Evolutionary conservation across 2,113 vertebrate species (phyloP).

Genomic region (Paracanthobrama guichenoti): DNA sequence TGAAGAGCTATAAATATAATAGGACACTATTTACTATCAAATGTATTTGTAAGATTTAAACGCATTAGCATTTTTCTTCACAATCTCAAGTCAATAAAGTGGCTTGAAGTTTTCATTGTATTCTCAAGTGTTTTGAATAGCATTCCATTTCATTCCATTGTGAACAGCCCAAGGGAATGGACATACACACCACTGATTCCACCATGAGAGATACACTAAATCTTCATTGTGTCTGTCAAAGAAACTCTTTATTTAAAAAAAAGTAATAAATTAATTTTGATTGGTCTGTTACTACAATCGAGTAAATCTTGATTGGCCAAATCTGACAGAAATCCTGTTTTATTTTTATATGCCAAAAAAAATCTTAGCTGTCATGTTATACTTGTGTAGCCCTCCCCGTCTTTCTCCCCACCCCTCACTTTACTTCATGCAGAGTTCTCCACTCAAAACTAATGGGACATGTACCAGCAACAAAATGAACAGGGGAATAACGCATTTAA

Average conservation of each 20-base stretch:
- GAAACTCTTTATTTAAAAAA: not conserved
- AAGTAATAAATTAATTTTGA: not conserved
- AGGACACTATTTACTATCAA: not conserved
- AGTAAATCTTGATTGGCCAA: not conserved
- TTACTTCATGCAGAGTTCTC: not conserved
- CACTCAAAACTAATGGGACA: not conserved
- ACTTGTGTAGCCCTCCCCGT: not conserved
- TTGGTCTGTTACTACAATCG: not conserved
- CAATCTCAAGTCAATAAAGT: not conserved
- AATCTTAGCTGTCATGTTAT: not conserved
- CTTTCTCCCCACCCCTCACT: not conserved
- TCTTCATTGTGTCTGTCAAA: not conserved
- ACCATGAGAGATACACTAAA: not conserved
- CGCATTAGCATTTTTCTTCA: not conserved
- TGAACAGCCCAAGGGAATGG: not conserved
- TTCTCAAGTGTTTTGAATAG: not conserved
- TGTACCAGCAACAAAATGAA: conserved; percentile 30
- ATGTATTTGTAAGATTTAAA: not conserved
- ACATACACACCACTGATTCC: not conserved
- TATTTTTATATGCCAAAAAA: not conserved
- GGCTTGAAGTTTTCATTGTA: not conserved
- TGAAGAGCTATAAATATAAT: not conserved
- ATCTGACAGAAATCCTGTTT: not conserved
- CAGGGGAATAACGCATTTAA: conserved; percentile 18
- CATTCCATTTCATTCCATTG: not conserved